Evolutionary conservation across 2,113 vertebrate genomes (phyloP).

Genomic region (Oncorhynchus kisutch): DNA sequence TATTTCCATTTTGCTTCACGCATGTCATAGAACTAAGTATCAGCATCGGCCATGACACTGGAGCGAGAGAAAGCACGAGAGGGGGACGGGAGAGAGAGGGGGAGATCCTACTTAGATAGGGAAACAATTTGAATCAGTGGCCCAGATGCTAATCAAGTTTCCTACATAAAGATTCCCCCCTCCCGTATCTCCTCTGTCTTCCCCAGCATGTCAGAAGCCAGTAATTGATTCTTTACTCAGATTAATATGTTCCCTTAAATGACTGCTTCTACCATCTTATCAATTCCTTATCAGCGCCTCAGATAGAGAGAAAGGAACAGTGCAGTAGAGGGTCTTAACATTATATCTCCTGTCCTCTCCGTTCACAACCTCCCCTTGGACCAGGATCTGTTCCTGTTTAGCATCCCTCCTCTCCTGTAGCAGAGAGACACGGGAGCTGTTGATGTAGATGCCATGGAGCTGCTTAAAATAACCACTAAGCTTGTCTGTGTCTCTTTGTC

Average conservation of each 20-base stretch:
- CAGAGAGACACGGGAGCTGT: constrained; percentile 19
- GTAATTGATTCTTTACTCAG: constrained; percentile 51
- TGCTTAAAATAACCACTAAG: constrained; percentile 20
- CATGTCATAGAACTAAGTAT: constrained; percentile 50
- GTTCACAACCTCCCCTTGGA: not conserved
- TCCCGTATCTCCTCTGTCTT: constrained; percentile 32
- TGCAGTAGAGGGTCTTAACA: not conserved
- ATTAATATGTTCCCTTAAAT: constrained; percentile 35
- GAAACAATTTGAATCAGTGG: constrained; percentile 58
- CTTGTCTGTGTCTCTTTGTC: constrained; percentile 5
- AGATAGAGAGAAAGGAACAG: not conserved
- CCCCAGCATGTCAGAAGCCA: constrained; percentile 40
- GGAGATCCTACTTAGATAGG: constrained; percentile 45
- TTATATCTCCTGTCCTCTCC: not conserved
- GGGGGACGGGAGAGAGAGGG: constrained; percentile 22
- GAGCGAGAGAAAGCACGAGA: constrained; percentile 42
- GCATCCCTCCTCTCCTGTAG: not conserved
- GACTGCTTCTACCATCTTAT: constrained; percentile 9
- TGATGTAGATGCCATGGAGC: constrained; percentile 19
- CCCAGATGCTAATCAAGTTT: constrained; percentile 50
- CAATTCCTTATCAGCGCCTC: not conserved
- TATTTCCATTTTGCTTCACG: constrained; percentile 48
- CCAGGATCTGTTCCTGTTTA: not conserved
- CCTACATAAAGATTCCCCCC: constrained; percentile 39
- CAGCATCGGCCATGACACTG: constrained; percentile 25